phyloP scores from a whole-genome alignment of 2,113 vertebrate genomes.

The Serilophus lunatus region DNA sequence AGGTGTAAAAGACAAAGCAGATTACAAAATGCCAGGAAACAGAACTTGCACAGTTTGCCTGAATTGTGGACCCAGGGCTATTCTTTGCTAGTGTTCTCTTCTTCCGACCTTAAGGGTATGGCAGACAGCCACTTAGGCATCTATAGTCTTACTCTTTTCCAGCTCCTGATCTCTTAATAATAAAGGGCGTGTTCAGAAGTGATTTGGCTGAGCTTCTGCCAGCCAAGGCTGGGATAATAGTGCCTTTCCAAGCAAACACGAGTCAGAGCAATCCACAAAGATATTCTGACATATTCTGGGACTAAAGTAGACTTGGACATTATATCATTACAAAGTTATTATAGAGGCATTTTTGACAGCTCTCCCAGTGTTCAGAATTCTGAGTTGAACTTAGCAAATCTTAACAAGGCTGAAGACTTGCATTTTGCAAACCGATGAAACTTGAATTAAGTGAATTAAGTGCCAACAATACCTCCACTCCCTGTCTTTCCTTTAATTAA shows the following conservation, averaged over 20 bases:
- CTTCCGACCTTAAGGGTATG: neutral
- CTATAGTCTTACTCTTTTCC: neutral
- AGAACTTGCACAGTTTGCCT: neutral
- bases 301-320: neutral
- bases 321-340: neutral
- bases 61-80: neutral
- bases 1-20: neutral
- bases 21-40: neutral
- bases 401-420: neutral
- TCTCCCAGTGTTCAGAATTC: neutral
- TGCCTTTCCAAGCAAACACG: neutral
- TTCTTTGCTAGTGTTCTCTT: neutral
- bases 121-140: neutral
- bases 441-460: neutral
- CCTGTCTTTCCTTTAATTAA: neutral
- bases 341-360: neutral
- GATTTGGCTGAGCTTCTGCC: neutral
- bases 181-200: neutral
- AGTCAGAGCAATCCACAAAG: neutral
- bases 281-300: neutral
- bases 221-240: neutral
- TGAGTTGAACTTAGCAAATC: neutral
- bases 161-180: neutral
- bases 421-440: neutral
- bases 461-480: neutral